A percentile compares a stretch with the other conserved stretches of the same genome.
phyloP scores from a whole-genome alignment of 2,888 invertebrate species.

The Cactoblastis cactorum region DNA sequence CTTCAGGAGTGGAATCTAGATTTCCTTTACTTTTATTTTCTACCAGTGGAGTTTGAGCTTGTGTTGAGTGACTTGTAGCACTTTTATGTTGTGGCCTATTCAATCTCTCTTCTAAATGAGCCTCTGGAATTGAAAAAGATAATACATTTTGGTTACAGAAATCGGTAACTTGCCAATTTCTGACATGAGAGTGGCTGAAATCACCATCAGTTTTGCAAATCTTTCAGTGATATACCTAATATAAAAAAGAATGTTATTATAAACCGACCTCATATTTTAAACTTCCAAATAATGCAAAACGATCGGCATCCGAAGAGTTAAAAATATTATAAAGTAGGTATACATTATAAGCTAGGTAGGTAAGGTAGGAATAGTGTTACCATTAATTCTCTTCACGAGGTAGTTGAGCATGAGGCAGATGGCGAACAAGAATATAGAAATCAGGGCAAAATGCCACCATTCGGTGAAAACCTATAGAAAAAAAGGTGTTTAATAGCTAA shows the following conservation, averaged over 20 bases:
- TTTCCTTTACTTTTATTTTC: conserved; percentile 21
- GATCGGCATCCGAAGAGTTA: no score
- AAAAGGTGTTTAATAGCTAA: no score
- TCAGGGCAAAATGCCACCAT: conserved; percentile 51
- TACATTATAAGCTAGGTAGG: no score
- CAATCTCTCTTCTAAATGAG: conserved; percentile 40
- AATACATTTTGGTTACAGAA: no score
- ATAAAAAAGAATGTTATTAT: no score
- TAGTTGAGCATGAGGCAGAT: conserved; percentile 44
- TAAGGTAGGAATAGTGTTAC: no score
- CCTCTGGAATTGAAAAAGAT: conserved; percentile 37
- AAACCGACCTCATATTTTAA: no score
- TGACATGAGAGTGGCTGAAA: no score
- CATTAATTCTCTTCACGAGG: conserved; percentile 50
- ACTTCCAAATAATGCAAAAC: no score
- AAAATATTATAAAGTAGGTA: no score
- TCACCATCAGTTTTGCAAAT: no score
- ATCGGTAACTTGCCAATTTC: no score
- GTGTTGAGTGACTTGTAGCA: conserved; percentile 35
- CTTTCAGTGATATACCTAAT: background rate
- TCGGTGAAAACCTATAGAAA: conserved; percentile 24
- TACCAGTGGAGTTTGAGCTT: conserved; percentile 31
- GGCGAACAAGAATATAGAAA: conserved; percentile 36
- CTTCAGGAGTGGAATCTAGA: conserved; percentile 9
- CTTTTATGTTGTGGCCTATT: conserved; percentile 30